Conservation (phyloP, 2,888 invertebrate genomes). For the Abrostola tripartita region DNA sequence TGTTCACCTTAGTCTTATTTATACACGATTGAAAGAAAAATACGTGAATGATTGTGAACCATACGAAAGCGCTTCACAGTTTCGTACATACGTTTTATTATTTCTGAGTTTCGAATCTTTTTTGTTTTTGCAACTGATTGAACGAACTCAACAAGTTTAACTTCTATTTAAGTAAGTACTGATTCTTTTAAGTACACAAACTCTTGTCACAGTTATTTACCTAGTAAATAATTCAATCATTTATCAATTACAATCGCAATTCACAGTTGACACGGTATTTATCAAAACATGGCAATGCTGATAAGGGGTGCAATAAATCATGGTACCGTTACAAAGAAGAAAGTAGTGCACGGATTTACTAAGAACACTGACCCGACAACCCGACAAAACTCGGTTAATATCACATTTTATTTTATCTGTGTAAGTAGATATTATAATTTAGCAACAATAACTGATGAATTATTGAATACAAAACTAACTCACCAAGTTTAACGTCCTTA, state of each 20-base stretch:
- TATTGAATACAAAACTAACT: background rate
- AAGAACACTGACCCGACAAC: too few relatives aligned
- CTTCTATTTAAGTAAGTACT: background rate
- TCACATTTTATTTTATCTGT: too few relatives aligned
- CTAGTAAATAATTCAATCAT: constrained; percentile 26
- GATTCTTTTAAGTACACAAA: background rate
- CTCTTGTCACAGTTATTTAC: constrained; percentile 22
- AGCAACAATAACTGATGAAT: too few relatives aligned
- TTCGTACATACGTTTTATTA: constrained; percentile 21
- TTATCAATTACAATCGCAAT: too few relatives aligned
- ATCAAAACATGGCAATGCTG: background rate
- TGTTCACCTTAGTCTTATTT: constrained; percentile 80
- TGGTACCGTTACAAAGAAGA: too few relatives aligned
- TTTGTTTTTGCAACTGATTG: constrained; percentile 1
- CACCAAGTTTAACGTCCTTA: constrained; percentile 13
- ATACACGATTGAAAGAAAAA: constrained; percentile 79
- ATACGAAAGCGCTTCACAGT: constrained; percentile 57
- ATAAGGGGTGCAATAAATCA: too few relatives aligned
- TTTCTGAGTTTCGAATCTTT: background rate
- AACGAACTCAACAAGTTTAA: background rate
- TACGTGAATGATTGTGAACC: constrained; percentile 69
- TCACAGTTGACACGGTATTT: constrained; percentile 26
- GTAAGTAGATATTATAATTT: too few relatives aligned
- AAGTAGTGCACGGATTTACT: too few relatives aligned
- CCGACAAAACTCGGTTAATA: too few relatives aligned